Conservation (phyloP, 2,797 vertebrate genomes). For the Anolis apletophallus region DNA sequence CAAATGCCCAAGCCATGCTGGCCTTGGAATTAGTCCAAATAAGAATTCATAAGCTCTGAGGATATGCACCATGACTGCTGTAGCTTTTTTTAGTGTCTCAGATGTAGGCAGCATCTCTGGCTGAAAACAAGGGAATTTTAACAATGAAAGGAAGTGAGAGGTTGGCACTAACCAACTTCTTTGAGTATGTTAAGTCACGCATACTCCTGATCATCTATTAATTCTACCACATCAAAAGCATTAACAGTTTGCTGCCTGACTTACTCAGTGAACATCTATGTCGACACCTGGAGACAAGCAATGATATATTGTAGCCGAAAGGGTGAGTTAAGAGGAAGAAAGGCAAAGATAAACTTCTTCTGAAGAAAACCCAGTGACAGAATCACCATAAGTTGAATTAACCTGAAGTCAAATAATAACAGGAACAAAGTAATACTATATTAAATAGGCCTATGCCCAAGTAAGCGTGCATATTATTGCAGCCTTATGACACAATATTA, state of each 20-base stretch:
- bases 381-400: too few species aligned
- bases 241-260: background rate
- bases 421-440: too few species aligned
- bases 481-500: too few species aligned
- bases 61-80: too few species aligned
- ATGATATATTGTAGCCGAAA: background rate
- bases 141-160: background rate
- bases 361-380: too few species aligned
- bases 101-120: background rate
- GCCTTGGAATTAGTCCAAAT: too few species aligned
- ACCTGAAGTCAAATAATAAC: too few species aligned
- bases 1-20: too few species aligned
- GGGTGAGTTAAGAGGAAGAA: background rate
- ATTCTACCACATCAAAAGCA: background rate
- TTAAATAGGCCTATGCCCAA: background rate
- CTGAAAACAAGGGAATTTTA: background rate
- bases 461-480: background rate
- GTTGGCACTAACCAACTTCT: background rate
- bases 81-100: background rate
- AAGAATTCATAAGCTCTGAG: too few species aligned
- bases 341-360: too few species aligned
- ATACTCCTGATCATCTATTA: background rate
- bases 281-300: background rate
- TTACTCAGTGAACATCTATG: background rate
- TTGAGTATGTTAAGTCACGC: background rate